A percentile compares a stretch with the other conserved stretches of the same genome.
phyloP scores from a whole-genome alignment of 2,797 vertebrate species.

The Masticophis lateralis region DNA sequence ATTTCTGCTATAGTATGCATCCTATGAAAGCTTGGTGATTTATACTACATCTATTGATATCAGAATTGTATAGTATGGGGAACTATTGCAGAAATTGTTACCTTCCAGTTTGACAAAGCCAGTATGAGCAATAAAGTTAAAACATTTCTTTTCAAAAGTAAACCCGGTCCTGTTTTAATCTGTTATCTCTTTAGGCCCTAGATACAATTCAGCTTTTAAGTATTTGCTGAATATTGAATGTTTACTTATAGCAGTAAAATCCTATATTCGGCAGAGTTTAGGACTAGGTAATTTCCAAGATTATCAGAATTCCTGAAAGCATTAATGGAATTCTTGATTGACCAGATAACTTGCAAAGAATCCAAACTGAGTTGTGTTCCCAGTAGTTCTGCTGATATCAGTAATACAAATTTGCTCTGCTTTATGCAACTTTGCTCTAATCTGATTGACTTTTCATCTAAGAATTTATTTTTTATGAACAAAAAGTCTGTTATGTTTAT shows the following conservation, averaged over 20 bases:
- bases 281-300: neutral
- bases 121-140: neutral
- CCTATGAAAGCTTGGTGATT: neutral
- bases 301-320: neutral
- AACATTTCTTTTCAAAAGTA: neutral
- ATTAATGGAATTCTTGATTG: neutral
- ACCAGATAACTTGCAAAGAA: neutral
- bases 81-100: neutral
- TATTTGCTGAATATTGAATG: neutral
- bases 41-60: neutral
- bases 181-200: neutral
- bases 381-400: neutral
- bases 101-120: neutral
- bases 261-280: neutral
- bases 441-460: neutral
- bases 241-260: neutral
- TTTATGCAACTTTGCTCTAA: neutral
- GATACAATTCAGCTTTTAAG: neutral
- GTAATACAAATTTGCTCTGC: neutral
- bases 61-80: neutral
- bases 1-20: neutral
- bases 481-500: neutral
- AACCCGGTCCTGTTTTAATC: neutral
- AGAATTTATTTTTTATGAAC: neutral
- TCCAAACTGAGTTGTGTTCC: neutral